These are phyloP conservation scores for Austrofundulus limnaeus DNA, from an alignment of 2,113 vertebrate species.

Conservation along the genomic window DNA sequence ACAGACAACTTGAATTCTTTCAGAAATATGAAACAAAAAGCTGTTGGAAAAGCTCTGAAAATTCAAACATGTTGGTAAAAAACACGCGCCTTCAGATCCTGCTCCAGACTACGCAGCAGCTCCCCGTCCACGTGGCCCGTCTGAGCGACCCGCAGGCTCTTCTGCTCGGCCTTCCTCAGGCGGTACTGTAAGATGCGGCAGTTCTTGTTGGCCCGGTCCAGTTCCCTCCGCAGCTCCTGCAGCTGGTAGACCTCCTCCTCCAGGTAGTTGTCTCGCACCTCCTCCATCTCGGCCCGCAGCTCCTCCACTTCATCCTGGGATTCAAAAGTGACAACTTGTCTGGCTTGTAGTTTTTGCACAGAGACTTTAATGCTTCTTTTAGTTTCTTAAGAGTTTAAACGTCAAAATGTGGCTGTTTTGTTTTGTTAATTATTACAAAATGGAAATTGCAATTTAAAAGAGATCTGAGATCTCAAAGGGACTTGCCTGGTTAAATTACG, in stretches of 20 bases:
- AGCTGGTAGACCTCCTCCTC: slow-evolving; percentile 98
- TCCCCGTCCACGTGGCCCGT: slow-evolving; percentile 96
- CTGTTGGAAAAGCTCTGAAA: too few relatives aligned
- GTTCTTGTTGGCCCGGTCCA: slow-evolving; percentile 97
- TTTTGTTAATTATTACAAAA: neutral
- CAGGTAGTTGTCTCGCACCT: slow-evolving; percentile 96
- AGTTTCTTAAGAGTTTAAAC: neutral
- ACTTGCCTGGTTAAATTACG: too few relatives aligned
- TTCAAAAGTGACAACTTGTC: too few relatives aligned
- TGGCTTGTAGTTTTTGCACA: too few relatives aligned
- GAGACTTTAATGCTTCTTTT: neutral
- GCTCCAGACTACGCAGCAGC: slow-evolving; percentile 91
- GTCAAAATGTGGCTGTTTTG: neutral
- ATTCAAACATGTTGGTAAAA: neutral
- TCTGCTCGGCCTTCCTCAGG: slow-evolving; percentile 96
- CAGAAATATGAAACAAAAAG: too few relatives aligned
- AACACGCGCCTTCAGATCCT: slow-evolving; percentile 90
- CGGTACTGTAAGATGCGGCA: slow-evolving; percentile 98
- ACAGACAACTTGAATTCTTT: too few relatives aligned
- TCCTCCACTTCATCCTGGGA: slow-evolving; percentile 96
- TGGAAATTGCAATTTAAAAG: too few relatives aligned
- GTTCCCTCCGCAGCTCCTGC: slow-evolving; percentile 94
- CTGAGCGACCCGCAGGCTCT: slow-evolving; percentile 94
- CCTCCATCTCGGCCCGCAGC: slow-evolving; percentile 98
- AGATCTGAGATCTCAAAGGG: too few relatives aligned